phyloP scores from a whole-genome alignment of 64 coral and sea anemone species.

The Pachyseris speciosa region DNA sequence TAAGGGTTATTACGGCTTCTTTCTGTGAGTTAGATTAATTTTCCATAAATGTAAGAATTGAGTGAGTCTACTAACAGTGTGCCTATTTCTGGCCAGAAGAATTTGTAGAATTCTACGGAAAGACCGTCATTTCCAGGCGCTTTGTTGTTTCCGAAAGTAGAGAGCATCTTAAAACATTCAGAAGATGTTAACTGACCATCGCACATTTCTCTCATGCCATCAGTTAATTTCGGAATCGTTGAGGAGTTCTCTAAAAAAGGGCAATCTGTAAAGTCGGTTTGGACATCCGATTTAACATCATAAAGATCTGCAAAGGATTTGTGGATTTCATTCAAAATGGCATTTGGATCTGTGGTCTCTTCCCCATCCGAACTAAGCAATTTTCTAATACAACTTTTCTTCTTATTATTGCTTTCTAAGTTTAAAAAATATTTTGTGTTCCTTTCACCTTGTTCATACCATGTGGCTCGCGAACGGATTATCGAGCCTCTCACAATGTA shows the following conservation, averaged over 20 bases:
- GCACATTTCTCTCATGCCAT: not conserved
- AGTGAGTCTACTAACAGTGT: not conserved
- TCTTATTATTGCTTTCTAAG: too few species aligned
- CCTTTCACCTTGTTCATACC: too few species aligned
- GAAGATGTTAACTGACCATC: not conserved
- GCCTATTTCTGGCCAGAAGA: not conserved
- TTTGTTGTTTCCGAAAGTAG: not conserved
- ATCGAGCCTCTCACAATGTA: too few species aligned
- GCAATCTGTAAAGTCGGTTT: not conserved
- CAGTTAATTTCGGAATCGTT: not conserved
- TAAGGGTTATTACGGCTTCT: constrained; percentile 2
- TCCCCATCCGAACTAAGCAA: too few species aligned
- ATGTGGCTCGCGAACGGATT: too few species aligned
- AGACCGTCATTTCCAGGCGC: not conserved
- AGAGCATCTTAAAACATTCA: not conserved
- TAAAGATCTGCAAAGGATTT: too few species aligned
- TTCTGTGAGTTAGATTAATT: not conserved
- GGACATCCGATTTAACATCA: not conserved
- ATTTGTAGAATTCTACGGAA: not conserved
- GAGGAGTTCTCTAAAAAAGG: not conserved
- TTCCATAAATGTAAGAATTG: not conserved
- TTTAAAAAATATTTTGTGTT: too few species aligned
- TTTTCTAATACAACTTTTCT: too few species aligned
- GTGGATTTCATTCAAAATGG: too few species aligned
- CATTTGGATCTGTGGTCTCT: too few species aligned